Evolutionary conservation across 1,140 invertebrate species (phyloP).

Genomic region (Rhopalosiphum maidis): DNA sequence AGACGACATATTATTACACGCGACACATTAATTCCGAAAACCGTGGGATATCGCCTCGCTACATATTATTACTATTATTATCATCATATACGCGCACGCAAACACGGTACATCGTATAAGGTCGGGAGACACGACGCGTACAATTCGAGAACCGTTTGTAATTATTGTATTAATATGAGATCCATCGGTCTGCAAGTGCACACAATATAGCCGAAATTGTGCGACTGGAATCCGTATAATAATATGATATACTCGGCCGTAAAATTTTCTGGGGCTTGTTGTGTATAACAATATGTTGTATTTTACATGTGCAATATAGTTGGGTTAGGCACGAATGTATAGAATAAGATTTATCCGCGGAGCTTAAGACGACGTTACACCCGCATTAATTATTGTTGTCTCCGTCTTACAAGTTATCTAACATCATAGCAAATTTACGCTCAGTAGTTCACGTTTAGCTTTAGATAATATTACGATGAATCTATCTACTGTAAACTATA

Average conservation of each 20-base stretch:
- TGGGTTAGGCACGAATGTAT: background rate
- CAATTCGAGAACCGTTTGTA: slow-evolving; percentile 14
- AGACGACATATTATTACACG: slow-evolving; percentile 18
- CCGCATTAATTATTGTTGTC: too few relatives aligned
- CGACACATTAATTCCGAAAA: slow-evolving; percentile 46
- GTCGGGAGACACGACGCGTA: background rate
- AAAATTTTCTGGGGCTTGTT: background rate
- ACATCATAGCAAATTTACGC: too few relatives aligned
- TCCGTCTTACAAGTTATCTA: too few relatives aligned
- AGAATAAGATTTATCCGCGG: background rate
- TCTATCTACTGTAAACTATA: too few relatives aligned
- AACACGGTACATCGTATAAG: background rate
- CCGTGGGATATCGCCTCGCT: slow-evolving; percentile 23
- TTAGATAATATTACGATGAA: too few relatives aligned
- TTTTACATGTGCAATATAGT: background rate
- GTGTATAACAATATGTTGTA: background rate
- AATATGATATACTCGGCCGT: background rate
- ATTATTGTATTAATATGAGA: background rate
- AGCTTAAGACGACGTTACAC: background rate
- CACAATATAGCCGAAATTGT: background rate
- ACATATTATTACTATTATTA: background rate
- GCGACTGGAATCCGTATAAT: background rate
- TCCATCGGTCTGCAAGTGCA: background rate
- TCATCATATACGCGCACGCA: background rate
- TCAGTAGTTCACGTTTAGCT: too few relatives aligned